Conservation (phyloP, 1,140 invertebrate species). For the Platyscapa corneri region DNA sequence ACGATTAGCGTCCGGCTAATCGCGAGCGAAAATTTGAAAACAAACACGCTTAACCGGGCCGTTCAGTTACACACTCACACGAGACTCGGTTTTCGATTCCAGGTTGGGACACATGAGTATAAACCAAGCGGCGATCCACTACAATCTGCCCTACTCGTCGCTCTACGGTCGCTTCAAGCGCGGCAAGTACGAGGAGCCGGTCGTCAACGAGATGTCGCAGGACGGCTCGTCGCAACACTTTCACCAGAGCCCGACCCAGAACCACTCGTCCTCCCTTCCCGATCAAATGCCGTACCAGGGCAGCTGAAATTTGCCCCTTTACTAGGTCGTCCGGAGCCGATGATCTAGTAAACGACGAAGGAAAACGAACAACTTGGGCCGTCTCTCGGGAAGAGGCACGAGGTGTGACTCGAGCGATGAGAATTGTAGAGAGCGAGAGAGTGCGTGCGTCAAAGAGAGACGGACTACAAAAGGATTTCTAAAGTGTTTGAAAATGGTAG, state of each 20-base stretch:
- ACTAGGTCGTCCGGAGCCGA: conserved; percentile 62
- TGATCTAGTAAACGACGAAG: conserved; percentile 48
- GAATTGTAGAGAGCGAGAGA: neutral
- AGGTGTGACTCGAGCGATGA: conserved; percentile 10
- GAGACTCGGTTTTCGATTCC: conserved; percentile 54
- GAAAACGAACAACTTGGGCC: conserved; percentile 17
- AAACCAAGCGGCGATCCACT: conserved; percentile 94
- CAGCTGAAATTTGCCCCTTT: conserved; percentile 75
- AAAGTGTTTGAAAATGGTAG: neutral
- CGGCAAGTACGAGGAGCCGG: conserved; percentile 77
- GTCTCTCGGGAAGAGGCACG: neutral
- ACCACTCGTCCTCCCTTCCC: conserved; percentile 71
- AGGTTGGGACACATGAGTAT: conserved; percentile 93
- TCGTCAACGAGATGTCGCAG: conserved; percentile 71
- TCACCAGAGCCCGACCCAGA: conserved; percentile 72
- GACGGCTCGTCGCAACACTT: conserved; percentile 72
- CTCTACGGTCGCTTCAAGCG: conserved; percentile 91
- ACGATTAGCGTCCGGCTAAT: no score
- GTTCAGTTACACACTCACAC: neutral
- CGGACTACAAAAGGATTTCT: neutral
- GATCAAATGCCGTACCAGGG: conserved; percentile 75
- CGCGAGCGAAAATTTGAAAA: no score
- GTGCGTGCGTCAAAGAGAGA: neutral
- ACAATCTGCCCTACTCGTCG: conserved; percentile 91
- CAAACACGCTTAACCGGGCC: no score